These are phyloP conservation scores for Otolemur garnettii DNA, from an alignment of 2,113 vertebrate genomes.

Conservation along the genomic window DNA sequence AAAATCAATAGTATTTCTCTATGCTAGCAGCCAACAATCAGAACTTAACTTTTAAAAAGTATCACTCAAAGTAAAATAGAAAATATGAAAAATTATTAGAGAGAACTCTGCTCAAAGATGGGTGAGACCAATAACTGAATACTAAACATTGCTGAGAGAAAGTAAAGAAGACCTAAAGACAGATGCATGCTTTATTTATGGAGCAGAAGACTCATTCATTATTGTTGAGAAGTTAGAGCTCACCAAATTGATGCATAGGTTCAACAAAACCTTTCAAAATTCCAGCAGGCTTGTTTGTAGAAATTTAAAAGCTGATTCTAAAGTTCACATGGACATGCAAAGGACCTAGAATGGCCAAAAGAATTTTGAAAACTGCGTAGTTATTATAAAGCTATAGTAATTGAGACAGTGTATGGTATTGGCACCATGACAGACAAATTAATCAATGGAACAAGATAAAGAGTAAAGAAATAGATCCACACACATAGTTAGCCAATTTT, in stretches of 20 bases:
- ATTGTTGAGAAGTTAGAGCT: neutral
- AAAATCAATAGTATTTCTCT: neutral
- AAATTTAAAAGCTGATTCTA: neutral
- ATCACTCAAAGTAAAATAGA: neutral
- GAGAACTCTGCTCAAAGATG: neutral
- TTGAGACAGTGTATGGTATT: neutral
- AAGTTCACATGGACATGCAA: neutral
- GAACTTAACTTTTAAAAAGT: neutral
- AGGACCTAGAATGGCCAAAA: neutral
- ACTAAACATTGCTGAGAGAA: neutral
- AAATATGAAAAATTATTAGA: neutral
- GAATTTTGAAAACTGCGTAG: neutral
- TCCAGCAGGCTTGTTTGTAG: neutral
- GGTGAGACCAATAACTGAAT: neutral
- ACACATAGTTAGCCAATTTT: neutral
- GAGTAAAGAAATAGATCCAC: neutral
- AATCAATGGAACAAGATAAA: neutral
- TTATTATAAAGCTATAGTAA: neutral
- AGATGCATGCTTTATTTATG: neutral
- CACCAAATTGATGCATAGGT: neutral
- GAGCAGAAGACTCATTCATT: neutral
- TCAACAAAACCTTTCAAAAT: neutral
- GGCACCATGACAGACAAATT: neutral
- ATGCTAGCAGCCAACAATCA: neutral
- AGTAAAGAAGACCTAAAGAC: neutral